Percentiles rank a stretch among this genome's conserved stretches.
Evolutionary conservation across 2,113 vertebrate species (phyloP).

Genomic region (Periophthalmus modestus): DNA sequence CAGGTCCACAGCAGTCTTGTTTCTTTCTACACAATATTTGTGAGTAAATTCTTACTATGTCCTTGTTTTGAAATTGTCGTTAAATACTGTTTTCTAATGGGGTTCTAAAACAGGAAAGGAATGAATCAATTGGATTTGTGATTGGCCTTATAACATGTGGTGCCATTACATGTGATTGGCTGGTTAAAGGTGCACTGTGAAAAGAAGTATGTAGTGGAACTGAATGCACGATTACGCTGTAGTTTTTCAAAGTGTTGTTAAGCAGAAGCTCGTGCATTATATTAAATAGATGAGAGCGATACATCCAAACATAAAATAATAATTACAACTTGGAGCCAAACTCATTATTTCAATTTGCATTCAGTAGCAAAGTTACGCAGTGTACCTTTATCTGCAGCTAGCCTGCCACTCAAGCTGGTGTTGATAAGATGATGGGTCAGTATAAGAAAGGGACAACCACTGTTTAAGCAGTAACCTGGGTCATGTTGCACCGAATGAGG

Average conservation of each 20-base stretch:
- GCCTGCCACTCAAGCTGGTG: not conserved
- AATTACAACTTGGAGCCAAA: not conserved
- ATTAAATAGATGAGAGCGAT: not conserved
- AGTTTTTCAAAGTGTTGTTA: no score
- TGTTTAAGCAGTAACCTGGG: slow-evolving; percentile 23
- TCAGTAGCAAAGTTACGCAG: not conserved
- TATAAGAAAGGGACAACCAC: slow-evolving; percentile 26
- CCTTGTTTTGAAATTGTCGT: not conserved
- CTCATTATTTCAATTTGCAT: not conserved
- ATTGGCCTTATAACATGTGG: not conserved
- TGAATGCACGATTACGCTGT: no score
- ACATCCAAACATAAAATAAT: no score
- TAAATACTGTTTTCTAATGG: not conserved
- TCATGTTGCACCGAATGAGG: slow-evolving; percentile 26
- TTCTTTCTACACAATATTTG: slow-evolving; percentile 16
- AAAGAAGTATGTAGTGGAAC: no score
- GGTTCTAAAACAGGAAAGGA: not conserved
- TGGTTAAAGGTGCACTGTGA: not conserved
- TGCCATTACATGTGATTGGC: not conserved
- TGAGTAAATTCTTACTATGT: slow-evolving; percentile 23
- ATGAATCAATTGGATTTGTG: not conserved
- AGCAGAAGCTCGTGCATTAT: not conserved
- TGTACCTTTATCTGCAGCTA: not conserved
- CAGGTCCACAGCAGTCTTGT: slow-evolving; percentile 20
- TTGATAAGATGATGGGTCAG: slow-evolving; percentile 7